Evolutionary conservation across 2,888 invertebrate genomes (phyloP), one percentile per base, ranked within the genome.

Genomic region (Serrognathus titanus): DNA sequence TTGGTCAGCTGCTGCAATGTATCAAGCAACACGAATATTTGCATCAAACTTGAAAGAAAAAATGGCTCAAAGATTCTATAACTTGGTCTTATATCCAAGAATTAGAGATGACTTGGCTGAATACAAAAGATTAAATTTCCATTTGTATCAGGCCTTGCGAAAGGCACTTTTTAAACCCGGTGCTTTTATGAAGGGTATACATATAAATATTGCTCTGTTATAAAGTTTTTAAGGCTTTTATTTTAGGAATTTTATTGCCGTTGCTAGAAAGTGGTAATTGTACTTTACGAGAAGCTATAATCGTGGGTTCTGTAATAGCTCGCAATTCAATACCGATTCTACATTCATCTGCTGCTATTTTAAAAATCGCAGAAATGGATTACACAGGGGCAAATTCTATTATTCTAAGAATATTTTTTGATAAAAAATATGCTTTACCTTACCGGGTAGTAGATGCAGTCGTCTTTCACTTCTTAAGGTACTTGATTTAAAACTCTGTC

Each of bases 1-100:
- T 41, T 99, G 99, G 99, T 92, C 94, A 53, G 97, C 99, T 12
- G 97, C 98, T 43, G 93, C 97, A 0, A 92, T 99, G 91, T 97
- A 95, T 76, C 96, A 88, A 78, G 95, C 92, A 0, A 95, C 94
- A 0, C 82, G 97, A 72, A 92, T 98, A 68, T 99, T 99, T 77
- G 90, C 94, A n/a, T 97, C 98, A 0, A 97, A 97, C 76, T 80
- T 98, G 37, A 96, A 95, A 70, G 94, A 95, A 64, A 90, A 92
- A 70, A 95, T 97, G 94, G 96, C 97, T 0, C 97, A 98, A 74
- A 81, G 96, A 41, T 97, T 96, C 79, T 96, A 90, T 71, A 95
- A 94, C 78, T 80, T 95, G 55, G 92, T 97, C n/a, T 78, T 99
- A 9, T 77, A 98, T 41, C 99, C 99, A 0, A 83, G 94, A 57